Percentiles rank a stretch among this genome's conserved stretches.
phyloP scores from a whole-genome alignment of 2,888 invertebrate species.

The Cosmia trapezina region DNA sequence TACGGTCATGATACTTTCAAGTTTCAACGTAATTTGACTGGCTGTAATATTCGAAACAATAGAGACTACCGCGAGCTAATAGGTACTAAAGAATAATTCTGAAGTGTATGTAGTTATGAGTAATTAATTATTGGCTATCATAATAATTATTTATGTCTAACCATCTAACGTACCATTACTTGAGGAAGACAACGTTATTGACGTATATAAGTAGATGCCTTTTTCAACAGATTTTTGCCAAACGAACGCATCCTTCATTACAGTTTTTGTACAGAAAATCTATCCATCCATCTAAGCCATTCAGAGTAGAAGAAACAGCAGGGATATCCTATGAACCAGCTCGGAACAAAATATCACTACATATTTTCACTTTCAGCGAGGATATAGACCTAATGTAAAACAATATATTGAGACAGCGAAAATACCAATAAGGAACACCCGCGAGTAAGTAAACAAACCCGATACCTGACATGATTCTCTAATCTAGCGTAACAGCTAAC shows the following conservation, averaged over 20 bases:
- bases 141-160: not conserved
- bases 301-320: too few species aligned
- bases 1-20: conserved; percentile 42
- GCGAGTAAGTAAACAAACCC: conserved; percentile 28
- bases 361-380: not conserved
- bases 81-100: conserved; percentile 8
- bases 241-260: not conserved
- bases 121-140: conserved; percentile 6
- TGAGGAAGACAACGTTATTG: not conserved
- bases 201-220: not conserved
- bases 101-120: not conserved
- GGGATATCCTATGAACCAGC: too few species aligned
- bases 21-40: conserved; percentile 30
- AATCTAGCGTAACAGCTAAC: conserved; percentile 51
- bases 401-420: conserved; percentile 6
- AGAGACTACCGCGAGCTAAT: not conserved
- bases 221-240: not conserved
- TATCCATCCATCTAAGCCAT: not conserved
- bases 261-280: not conserved
- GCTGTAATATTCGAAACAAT: conserved; percentile 10
- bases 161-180: not conserved
- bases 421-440: conserved; percentile 22
- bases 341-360: not conserved
- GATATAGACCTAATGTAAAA: not conserved
- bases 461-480: conserved; percentile 45